Evolutionary conservation across 2,888 invertebrate species (phyloP).

Genomic region (Steromphala cineraria): DNA sequence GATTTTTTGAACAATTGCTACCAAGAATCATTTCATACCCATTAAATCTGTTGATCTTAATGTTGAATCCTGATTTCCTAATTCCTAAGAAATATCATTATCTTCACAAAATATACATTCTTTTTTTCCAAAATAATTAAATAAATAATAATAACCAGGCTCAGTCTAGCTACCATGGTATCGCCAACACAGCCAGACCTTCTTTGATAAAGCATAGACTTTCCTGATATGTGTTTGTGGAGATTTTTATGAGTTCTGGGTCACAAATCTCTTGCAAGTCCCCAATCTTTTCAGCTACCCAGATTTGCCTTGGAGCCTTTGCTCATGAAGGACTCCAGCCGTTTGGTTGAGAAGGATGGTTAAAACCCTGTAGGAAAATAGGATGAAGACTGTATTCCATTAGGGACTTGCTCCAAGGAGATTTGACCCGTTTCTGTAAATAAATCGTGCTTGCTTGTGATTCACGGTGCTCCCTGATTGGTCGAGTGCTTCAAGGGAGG

Average conservation of each 20-base stretch:
- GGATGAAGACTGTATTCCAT: background rate
- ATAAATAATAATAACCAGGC: too few species aligned
- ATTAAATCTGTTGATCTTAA: too few species aligned
- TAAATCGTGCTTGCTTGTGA: constrained; percentile 6
- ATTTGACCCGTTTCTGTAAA: constrained; percentile 17
- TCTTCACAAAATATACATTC: too few species aligned
- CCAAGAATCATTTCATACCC: too few species aligned
- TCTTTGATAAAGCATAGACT: background rate
- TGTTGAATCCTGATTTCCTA: too few species aligned
- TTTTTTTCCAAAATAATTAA: too few species aligned
- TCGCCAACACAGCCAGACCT: too few species aligned
- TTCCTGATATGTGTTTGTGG: background rate
- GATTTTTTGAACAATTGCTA: too few species aligned
- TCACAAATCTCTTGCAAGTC: background rate
- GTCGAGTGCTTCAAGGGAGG: background rate
- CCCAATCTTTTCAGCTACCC: background rate
- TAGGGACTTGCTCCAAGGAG: constrained; percentile 1
- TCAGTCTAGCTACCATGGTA: too few species aligned
- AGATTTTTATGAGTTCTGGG: background rate
- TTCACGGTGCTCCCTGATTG: background rate
- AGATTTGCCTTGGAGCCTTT: background rate
- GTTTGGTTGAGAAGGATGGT: background rate
- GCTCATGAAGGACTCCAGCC: background rate
- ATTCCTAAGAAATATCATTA: too few species aligned
- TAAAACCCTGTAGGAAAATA: background rate